Evolutionary conservation across 2,797 vertebrate genomes (phyloP), one percentile per base, ranked within the genome.

Genomic region (Sebastes itinus): DNA sequence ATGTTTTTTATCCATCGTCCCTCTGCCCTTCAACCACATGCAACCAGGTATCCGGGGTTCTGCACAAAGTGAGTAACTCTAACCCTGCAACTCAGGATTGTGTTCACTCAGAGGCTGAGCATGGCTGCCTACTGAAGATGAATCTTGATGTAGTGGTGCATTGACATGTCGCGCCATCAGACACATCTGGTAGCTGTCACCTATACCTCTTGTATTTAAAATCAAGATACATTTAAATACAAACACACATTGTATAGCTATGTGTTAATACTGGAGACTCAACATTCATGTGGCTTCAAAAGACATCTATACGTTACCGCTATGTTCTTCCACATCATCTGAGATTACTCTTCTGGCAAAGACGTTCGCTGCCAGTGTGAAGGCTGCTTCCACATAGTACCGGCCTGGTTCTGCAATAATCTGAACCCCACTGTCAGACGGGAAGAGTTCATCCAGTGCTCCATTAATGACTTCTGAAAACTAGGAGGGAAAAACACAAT

Each of bases 361-460:
- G 80, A 97, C 20, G 59, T 90, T 96, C 74, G 93, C 87, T 0
- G 94, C 95, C 4, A 97, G 81, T 9, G 95, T 96, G 92, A 97
- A 96, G 71, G 95, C 94, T 0, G 95, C 95, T 61, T 94, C 92
- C 87, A 96, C 94, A 0, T 95, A 97, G 78, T 93, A 97, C 3
- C 96, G 92, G 0, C 97, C 96, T 0, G 96, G 94, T 46, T 94
- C 95, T 0, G 96, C 95, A 0, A 97, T 9, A 3, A 97, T 66
- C 35, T 38, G 35, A 38, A 38, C 4, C 42, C 42, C 42, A 46
- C 42, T 46, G 42, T 46, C 16, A 46, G 42, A 7, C 14, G 96
- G 96, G 88, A 97, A 97, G 83, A 96, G 95, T n/a, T 93, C 33
- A 55, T 95, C 96, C 91, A 97, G 82, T 18, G 96, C 93, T 20